Base-by-base conservation (phyloP, 1,140 invertebrate genomes). In the Heliconius melpomene region DNA sequence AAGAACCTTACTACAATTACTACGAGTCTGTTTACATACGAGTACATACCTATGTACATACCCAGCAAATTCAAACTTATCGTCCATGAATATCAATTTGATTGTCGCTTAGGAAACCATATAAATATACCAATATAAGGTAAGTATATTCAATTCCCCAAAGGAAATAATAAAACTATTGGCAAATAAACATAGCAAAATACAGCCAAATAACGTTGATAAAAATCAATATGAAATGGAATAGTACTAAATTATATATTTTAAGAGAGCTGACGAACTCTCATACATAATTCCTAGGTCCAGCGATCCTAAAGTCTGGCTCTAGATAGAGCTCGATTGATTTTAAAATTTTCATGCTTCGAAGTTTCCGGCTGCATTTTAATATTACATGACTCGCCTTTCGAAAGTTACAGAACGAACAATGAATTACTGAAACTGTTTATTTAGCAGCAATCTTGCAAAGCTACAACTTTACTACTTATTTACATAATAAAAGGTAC, bases 221-320 rank as follows among this genome's bases (percentile, higher is more conserved):
- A 16, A 46, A 46, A 46, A 46, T 46, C 13, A 9, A 72, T 72
- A 40, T 72, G 32, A 40, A 36, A 11, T 38, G 13, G 18, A 72
- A 36, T n/a, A 72, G 71, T n/a, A n/a, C 9, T 40, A 66, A 66
- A 13, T 26, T 66, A 29, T 66, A 29, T 66, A 29, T 26, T 6
- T 66, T 66, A 66, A 66, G 60, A 40, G 75, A 77, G n/a, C 60
- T 66, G 60, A 77, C 38, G 75, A 60, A 77, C 38, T 32, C 75
- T 77, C 36, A 77, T 77, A 66, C 70, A 77, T 77, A 70, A 77
- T 77, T 77, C 75, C 60, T 36, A 77, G 54, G 26, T 77, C 75
- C 75, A 66, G 54, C 60, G 23, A 36, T 75, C 52, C 23, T 66
- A 66, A 13, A 66, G 46, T 32, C 54, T 75, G 54, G 38, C 2